phyloP scores from a whole-genome alignment of 30 jellyfish, hydroid and myxozoan genomes.

The Hydra vulgaris region DNA sequence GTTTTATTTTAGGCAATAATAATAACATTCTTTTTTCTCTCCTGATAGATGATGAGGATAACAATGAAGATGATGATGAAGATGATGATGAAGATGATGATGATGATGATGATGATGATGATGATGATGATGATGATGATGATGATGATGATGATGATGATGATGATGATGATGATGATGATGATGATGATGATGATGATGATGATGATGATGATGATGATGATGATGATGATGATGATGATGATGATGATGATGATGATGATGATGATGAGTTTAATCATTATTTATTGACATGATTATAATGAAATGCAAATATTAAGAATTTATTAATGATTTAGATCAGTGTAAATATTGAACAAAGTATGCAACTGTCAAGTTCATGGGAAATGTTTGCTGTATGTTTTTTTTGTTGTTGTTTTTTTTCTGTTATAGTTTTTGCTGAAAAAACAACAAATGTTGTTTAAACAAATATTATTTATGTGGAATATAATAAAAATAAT shows the following conservation, averaged over 20 bases:
- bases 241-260: conserved; percentile 10
- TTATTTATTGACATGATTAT: too few relatives aligned
- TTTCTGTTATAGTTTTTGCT: too few relatives aligned
- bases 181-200: conserved; percentile 21
- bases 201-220: conserved; percentile 16
- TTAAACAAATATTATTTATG: too few relatives aligned
- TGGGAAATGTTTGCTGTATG: not conserved
- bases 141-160: conserved; percentile 20
- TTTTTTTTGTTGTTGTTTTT: too few relatives aligned
- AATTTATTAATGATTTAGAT: not conserved
- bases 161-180: conserved; percentile 22
- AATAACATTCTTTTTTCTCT: not conserved
- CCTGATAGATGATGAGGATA: too few relatives aligned
- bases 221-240: conserved; percentile 17
- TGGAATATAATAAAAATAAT: too few relatives aligned
- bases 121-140: conserved; percentile 23
- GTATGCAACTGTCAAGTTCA: not conserved
- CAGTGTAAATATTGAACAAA: not conserved
- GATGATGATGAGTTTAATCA: too few relatives aligned
- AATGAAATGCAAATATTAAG: too few relatives aligned
- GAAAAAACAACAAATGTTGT: too few relatives aligned
- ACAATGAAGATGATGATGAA: conserved; percentile 11
- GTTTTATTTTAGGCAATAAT: too few relatives aligned
- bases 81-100: conserved; percentile 14
- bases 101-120: conserved; percentile 16